Evolutionary conservation across 1,140 invertebrate genomes (phyloP).

Genomic region (Lasaia peninsularis): DNA sequence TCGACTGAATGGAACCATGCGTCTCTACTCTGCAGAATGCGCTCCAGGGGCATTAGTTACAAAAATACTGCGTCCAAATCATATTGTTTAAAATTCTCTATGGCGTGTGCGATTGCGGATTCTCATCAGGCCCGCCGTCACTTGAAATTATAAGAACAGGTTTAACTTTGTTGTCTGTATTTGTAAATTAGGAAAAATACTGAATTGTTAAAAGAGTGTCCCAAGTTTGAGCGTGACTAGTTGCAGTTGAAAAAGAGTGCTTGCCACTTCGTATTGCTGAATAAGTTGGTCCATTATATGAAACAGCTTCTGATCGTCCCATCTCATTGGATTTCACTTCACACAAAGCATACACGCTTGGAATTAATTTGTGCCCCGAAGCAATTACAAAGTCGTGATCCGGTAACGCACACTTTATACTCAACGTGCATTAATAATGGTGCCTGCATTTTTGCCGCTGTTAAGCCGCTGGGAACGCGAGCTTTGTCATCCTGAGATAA

Average conservation of each 20-base stretch:
- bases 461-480: slow-evolving; percentile 58
- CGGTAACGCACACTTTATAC: slow-evolving; percentile 52
- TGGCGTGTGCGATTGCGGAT: slow-evolving; percentile 38
- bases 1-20: slow-evolving; percentile 42
- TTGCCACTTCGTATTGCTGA: slow-evolving; percentile 56
- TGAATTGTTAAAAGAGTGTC: slow-evolving; percentile 31
- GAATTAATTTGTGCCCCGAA: slow-evolving; percentile 24
- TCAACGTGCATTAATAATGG: slow-evolving; percentile 28
- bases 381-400: slow-evolving; percentile 70
- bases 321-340: slow-evolving; percentile 36
- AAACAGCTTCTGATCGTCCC: slow-evolving; percentile 39
- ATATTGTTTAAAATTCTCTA: slow-evolving; percentile 48
- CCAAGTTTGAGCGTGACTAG: slow-evolving; percentile 50
- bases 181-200: slow-evolving; percentile 26
- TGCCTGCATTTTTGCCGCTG: slow-evolving; percentile 60
- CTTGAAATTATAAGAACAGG: slow-evolving; percentile 53
- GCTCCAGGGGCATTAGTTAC: slow-evolving; percentile 58
- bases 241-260: slow-evolving; percentile 45
- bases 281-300: slow-evolving; percentile 62
- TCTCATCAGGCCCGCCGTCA: slow-evolving; percentile 60
- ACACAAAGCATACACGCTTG: slow-evolving; percentile 28
- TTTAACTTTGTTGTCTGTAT: slow-evolving; percentile 39
- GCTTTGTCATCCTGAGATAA: slow-evolving; percentile 62
- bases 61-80: slow-evolving; percentile 65
- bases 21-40: slow-evolving; percentile 43